Evolutionary conservation across 2,888 invertebrate genomes (phyloP).

Genomic region (Cheilosia scutellata): DNA sequence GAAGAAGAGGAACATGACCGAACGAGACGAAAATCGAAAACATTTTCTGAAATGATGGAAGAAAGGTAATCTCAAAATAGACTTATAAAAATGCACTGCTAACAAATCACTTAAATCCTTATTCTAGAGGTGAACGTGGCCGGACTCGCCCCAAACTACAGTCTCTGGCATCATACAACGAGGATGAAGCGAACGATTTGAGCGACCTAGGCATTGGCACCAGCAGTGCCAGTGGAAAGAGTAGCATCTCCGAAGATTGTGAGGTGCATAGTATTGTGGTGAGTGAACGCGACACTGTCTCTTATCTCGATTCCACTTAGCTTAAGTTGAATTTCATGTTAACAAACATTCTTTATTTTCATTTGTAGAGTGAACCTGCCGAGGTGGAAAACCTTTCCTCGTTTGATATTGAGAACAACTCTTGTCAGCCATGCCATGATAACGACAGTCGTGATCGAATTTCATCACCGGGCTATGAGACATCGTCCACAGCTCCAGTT

Average conservation of each 20-base stretch:
- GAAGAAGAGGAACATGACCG: slow-evolving; percentile 91
- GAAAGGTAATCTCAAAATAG: slow-evolving; percentile 86
- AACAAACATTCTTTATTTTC: slow-evolving; percentile 40
- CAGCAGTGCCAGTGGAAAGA: slow-evolving; percentile 87
- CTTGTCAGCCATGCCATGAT: slow-evolving; percentile 77
- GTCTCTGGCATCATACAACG: slow-evolving; percentile 89
- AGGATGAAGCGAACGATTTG: slow-evolving; percentile 93
- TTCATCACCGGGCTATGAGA: slow-evolving; percentile 86
- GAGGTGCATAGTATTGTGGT: slow-evolving; percentile 88
- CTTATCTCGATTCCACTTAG: slow-evolving; percentile 27
- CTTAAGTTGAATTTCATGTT: slow-evolving; percentile 34
- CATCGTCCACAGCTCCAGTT: slow-evolving; percentile 88
- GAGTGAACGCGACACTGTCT: slow-evolving; percentile 80
- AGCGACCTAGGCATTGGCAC: slow-evolving; percentile 92
- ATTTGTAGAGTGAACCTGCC: slow-evolving; percentile 87
- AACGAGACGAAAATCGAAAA: slow-evolving; percentile 92
- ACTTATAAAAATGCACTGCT: neutral
- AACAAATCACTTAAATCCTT: neutral
- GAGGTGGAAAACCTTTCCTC: slow-evolving; percentile 83
- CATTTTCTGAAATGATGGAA: slow-evolving; percentile 97
- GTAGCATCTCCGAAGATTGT: slow-evolving; percentile 88
- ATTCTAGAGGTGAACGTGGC: slow-evolving; percentile 82
- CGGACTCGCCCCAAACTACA: slow-evolving; percentile 87
- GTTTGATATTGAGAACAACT: slow-evolving; percentile 79
- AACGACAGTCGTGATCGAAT: slow-evolving; percentile 81